phyloP scores from a whole-genome alignment of 2,113 vertebrate genomes.

The Phaetusa simplex region DNA sequence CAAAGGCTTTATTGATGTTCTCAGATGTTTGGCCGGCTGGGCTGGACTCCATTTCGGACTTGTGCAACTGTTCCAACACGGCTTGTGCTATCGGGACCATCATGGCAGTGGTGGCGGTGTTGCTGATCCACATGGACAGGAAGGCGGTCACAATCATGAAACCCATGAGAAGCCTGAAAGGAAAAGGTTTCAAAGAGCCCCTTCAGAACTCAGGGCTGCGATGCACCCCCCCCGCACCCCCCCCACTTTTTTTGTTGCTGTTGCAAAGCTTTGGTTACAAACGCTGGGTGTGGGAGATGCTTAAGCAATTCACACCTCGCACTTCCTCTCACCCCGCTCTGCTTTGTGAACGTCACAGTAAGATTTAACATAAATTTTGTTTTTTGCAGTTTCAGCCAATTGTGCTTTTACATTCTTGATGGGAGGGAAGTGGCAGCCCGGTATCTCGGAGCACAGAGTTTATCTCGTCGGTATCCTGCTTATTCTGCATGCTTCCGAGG shows the following conservation, averaged over 20 bases:
- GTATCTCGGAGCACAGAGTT: neutral
- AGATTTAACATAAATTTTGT: neutral
- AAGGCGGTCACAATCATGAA: constrained; percentile 92
- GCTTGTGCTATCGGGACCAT: constrained; percentile 91
- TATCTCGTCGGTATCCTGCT: neutral
- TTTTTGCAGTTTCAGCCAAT: neutral
- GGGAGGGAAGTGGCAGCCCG: neutral
- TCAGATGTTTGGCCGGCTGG: accelerated
- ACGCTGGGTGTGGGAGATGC: neutral
- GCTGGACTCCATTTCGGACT: neutral
- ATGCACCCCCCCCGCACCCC: too few species aligned
- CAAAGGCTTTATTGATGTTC: constrained; percentile 58
- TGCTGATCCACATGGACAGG: constrained; percentile 99
- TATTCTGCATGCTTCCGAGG: neutral
- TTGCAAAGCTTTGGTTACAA: neutral
- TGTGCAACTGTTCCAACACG: constrained; percentile 84
- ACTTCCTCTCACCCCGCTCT: neutral
- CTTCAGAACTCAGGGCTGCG: neutral
- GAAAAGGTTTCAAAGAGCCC: neutral
- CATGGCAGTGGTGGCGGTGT: constrained; percentile 94
- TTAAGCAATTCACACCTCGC: neutral
- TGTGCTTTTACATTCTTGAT: neutral
- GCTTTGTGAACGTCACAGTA: neutral
- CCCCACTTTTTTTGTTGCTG: neutral
- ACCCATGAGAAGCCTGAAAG: constrained; percentile 85